Conservation (phyloP, 92 coral and sea anemone genomes). For the Zoanthus gigantus region DNA sequence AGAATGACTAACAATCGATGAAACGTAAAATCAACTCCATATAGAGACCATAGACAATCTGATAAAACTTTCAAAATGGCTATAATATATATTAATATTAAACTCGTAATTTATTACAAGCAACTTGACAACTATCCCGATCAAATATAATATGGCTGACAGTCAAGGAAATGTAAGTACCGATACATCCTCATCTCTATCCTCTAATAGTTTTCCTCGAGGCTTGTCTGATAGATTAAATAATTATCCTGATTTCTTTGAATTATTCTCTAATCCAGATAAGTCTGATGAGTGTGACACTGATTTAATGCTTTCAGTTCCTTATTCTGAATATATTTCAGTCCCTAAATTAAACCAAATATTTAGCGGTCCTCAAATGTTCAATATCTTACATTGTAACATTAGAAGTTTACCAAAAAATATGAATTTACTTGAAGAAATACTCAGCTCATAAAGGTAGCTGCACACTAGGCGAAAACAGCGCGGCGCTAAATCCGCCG, state of each 20-base stretch:
- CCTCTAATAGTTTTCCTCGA: conserved; percentile 51
- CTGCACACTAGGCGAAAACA: too few relatives aligned
- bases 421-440: conserved; percentile 28
- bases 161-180: conserved; percentile 42
- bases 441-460: too few relatives aligned
- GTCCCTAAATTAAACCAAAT: conserved; percentile 15
- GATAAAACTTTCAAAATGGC: not conserved
- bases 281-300: conserved; percentile 40
- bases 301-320: conserved; percentile 45
- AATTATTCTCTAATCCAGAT: conserved; percentile 47
- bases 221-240: conserved; percentile 53
- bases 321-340: conserved; percentile 38
- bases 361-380: conserved; percentile 3
- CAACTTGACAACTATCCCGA: not conserved
- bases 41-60: conserved; percentile 47
- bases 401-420: conserved; percentile 67
- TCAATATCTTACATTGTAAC: conserved; percentile 62
- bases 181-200: not conserved
- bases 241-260: conserved; percentile 49
- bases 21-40: conserved; percentile 31
- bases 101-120: not conserved
- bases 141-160: conserved; percentile 42
- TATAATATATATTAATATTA: not conserved
- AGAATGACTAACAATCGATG: conserved; percentile 2
- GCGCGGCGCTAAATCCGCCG: too few relatives aligned